Evolutionary conservation across 2,888 invertebrate genomes (phyloP).

Genomic region (Cephalotes varians): DNA sequence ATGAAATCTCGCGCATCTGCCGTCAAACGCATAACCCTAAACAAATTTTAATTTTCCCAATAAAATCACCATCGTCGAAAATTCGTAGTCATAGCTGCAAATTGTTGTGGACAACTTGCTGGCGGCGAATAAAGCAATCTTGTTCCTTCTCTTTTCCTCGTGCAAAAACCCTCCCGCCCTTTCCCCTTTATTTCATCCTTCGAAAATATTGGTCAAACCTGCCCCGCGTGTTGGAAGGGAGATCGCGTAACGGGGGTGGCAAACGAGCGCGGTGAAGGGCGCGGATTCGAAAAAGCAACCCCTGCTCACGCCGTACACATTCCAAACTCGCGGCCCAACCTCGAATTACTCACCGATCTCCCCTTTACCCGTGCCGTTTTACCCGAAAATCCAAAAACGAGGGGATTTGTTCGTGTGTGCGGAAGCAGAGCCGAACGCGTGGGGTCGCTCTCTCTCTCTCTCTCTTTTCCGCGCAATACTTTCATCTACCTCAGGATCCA

Average conservation of each 20-base stretch:
- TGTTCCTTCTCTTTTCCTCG: slow-evolving; percentile 37
- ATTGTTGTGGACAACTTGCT: slow-evolving; percentile 63
- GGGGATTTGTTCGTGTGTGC: slow-evolving; percentile 80
- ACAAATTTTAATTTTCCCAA: neutral
- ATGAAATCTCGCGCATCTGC: neutral
- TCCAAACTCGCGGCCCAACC: slow-evolving; percentile 73
- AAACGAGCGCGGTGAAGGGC: slow-evolving; percentile 60
- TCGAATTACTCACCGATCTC: slow-evolving; percentile 78
- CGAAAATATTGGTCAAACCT: slow-evolving; percentile 77
- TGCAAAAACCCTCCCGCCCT: slow-evolving; percentile 22
- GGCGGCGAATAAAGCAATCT: slow-evolving; percentile 62
- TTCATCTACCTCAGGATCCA: slow-evolving; percentile 6
- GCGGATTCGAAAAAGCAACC: slow-evolving; percentile 69
- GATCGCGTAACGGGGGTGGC: slow-evolving; percentile 73
- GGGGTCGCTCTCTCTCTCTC: slow-evolving; percentile 68
- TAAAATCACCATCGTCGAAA: slow-evolving; percentile 3
- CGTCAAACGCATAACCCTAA: neutral
- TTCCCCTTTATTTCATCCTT: slow-evolving; percentile 68
- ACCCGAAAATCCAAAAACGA: slow-evolving; percentile 82
- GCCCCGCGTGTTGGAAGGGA: slow-evolving; percentile 57
- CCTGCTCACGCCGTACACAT: slow-evolving; percentile 54
- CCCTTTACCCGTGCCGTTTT: slow-evolving; percentile 73
- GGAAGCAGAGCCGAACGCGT: slow-evolving; percentile 72
- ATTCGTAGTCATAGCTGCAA: slow-evolving; percentile 62
- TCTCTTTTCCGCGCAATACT: slow-evolving; percentile 20